A percentile compares a stretch with the other conserved stretches of the same genome.
phyloP scores from a whole-genome alignment of 2,797 vertebrate genomes.

The Coreius guichenoti region DNA sequence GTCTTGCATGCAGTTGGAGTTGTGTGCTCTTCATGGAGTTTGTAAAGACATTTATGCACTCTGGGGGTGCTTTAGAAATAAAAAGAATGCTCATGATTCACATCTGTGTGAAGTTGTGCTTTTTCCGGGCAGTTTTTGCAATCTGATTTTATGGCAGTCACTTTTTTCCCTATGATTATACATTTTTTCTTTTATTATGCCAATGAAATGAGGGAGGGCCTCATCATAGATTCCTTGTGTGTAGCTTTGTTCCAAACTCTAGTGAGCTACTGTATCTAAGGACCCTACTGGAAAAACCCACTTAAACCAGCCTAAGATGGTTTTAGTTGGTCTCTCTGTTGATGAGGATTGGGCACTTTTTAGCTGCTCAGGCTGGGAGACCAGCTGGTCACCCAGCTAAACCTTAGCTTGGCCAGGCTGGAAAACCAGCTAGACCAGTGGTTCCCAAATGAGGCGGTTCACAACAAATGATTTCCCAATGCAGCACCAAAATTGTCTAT shows the following conservation, averaged over 20 bases:
- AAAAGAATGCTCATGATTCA: slow-evolving; percentile 12
- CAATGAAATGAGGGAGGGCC: not conserved
- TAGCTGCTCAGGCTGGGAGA: not conserved
- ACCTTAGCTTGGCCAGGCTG: not conserved
- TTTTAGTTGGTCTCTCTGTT: not conserved
- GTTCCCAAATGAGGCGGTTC: not conserved
- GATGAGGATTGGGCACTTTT: not conserved
- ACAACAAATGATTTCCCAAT: too few species aligned
- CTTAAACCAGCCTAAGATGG: not conserved
- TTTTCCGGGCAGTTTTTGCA: not conserved
- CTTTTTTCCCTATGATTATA: not conserved
- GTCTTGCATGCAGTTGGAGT: slow-evolving; percentile 1
- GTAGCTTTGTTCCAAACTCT: not conserved
- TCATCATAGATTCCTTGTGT: not conserved
- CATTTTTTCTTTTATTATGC: not conserved
- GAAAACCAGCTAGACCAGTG: not conserved
- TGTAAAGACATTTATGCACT: slow-evolving; percentile 42
- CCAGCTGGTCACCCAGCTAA: not conserved
- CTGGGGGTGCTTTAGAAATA: slow-evolving; percentile 21
- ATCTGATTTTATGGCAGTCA: slow-evolving; percentile 1
- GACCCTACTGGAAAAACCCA: not conserved
- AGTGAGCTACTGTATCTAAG: not conserved
- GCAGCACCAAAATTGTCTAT: too few species aligned
- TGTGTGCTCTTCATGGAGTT: not conserved
- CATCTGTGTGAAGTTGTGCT: not conserved